Evolutionary conservation across 2,113 vertebrate genomes (phyloP).

Genomic region (Toxostoma redivivum): DNA sequence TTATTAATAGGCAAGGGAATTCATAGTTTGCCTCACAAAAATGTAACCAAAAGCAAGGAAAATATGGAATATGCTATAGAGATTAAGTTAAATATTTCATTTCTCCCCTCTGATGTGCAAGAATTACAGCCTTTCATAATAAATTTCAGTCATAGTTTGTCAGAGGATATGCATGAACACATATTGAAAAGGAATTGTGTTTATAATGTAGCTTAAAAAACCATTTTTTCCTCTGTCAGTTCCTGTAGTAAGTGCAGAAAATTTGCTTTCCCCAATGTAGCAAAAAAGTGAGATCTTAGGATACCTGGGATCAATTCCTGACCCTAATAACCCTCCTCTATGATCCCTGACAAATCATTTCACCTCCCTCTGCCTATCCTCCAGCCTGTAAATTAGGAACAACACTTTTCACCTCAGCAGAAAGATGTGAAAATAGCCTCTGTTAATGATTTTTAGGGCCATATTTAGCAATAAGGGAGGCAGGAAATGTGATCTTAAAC

Average conservation of each 20-base stretch:
- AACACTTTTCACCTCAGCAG: not conserved
- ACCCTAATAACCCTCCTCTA: not conserved
- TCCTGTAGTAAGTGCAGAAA: not conserved
- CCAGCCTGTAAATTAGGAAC: not conserved
- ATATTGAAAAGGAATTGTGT: not conserved
- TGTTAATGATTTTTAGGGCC: not conserved
- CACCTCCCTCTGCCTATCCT: not conserved
- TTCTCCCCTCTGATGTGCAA: not conserved
- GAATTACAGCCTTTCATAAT: not conserved
- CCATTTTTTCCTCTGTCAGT: not conserved
- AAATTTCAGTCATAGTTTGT: not conserved
- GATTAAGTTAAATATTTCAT: conserved; percentile 27
- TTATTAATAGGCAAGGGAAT: conserved; percentile 53
- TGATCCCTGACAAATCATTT: not conserved
- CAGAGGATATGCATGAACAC: not conserved
- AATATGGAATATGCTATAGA: conserved; percentile 58
- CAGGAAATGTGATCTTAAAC: not conserved
- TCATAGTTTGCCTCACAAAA: conserved; percentile 3
- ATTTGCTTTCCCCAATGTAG: not conserved
- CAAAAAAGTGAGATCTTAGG: not conserved
- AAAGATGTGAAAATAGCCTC: not conserved
- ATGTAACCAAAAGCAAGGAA: conserved; percentile 44
- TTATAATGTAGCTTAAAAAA: not conserved
- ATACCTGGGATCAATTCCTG: not conserved
- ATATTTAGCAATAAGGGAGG: not conserved